Conservation (phyloP, 2,797 vertebrate species). For the Salmo trutta region DNA sequence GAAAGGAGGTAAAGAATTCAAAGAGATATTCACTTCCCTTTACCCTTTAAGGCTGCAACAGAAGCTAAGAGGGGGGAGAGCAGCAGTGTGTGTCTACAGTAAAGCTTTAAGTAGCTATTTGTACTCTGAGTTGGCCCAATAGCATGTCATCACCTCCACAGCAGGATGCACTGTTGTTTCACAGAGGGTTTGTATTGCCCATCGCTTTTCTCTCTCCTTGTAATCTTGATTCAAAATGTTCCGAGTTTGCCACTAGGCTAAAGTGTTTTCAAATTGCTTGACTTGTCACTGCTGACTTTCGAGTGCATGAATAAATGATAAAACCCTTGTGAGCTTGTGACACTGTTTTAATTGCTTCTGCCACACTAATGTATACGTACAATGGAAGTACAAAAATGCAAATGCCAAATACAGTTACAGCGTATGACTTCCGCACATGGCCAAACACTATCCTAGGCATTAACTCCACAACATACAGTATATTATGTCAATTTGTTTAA, state of each 20-base stretch:
- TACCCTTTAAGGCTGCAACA: not conserved
- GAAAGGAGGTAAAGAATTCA: not conserved
- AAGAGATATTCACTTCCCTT: not conserved
- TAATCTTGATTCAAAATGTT: constrained; percentile 33
- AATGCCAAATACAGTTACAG: constrained; percentile 5
- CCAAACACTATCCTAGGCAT: not conserved
- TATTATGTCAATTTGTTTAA: not conserved
- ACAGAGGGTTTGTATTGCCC: not conserved
- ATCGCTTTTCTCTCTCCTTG: not conserved
- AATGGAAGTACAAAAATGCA: constrained; percentile 16
- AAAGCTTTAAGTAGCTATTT: constrained; percentile 4
- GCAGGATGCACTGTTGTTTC: constrained; percentile 5
- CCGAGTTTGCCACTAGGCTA: constrained; percentile 31
- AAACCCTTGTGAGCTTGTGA: constrained; percentile 40
- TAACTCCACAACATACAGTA: not conserved
- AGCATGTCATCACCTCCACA: constrained; percentile 22
- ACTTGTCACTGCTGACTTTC: constrained; percentile 42
- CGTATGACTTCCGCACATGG: not conserved
- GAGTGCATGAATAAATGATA: constrained; percentile 42
- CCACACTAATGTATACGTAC: constrained; percentile 17
- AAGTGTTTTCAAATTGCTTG: constrained; percentile 42
- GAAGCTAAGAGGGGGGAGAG: not conserved
- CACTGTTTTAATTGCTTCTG: constrained; percentile 47
- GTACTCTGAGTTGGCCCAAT: constrained; percentile 20
- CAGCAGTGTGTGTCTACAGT: not conserved